phyloP scores from a whole-genome alignment of 2,888 invertebrate species.

The Phortica okadai region DNA sequence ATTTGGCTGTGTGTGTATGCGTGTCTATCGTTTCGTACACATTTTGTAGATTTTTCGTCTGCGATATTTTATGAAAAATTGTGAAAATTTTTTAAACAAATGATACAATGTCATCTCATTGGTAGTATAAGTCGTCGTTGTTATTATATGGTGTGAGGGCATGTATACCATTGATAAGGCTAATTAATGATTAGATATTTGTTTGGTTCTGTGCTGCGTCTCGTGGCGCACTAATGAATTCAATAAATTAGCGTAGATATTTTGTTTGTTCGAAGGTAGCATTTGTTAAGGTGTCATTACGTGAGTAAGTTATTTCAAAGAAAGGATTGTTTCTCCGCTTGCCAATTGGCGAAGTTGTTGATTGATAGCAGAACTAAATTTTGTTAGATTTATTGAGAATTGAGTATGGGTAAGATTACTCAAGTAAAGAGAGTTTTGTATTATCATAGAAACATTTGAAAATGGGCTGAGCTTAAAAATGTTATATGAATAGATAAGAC shows the following conservation, averaged over 20 bases:
- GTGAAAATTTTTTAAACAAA: conserved; percentile 50
- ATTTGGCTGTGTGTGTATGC: conserved; percentile 30
- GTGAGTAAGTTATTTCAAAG: neutral
- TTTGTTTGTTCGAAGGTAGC: neutral
- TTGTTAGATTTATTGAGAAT: neutral
- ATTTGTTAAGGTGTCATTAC: conserved; percentile 24
- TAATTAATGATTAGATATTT: conserved; percentile 55
- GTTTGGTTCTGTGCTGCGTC: conserved; percentile 33
- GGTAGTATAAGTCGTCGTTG: conserved; percentile 1
- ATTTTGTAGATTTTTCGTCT: conserved; percentile 50
- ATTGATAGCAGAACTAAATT: neutral
- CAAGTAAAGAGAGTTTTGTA: too few species aligned
- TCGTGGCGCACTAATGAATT: conserved; percentile 44
- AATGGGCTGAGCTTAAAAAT: too few species aligned
- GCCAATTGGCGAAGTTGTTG: neutral
- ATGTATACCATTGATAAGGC: conserved; percentile 47
- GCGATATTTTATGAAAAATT: conserved; percentile 58
- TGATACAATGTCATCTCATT: conserved; percentile 42
- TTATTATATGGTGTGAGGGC: neutral
- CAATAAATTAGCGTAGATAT: conserved; percentile 44
- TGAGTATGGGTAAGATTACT: too few species aligned
- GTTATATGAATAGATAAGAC: too few species aligned
- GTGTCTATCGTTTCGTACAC: conserved; percentile 33
- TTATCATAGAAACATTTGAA: too few species aligned
- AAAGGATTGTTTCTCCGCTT: neutral